A percentile compares a stretch with the other conserved stretches of the same genome.
Evolutionary conservation across 1,140 invertebrate species (phyloP).

Genomic region (Halictus rubicundus): DNA sequence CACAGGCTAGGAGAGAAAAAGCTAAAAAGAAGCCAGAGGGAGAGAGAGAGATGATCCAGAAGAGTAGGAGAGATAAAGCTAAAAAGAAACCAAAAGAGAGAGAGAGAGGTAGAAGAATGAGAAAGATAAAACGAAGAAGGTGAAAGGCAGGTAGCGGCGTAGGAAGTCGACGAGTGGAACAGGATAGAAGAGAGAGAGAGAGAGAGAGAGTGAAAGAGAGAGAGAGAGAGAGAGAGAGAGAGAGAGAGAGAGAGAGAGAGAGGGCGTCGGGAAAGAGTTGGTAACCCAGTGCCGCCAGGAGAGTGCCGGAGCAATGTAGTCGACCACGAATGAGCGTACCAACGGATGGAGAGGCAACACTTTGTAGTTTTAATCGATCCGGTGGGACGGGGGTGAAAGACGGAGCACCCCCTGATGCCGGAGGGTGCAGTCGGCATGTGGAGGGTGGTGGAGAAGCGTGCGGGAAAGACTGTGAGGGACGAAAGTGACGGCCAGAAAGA

Average conservation of each 20-base stretch:
- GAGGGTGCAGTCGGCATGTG: constrained; percentile 56
- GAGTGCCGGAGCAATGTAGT: constrained; percentile 71
- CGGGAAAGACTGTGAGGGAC: constrained; percentile 22
- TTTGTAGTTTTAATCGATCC: constrained; percentile 79
- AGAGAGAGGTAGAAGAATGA: constrained; percentile 37
- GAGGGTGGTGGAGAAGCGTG: constrained; percentile 29
- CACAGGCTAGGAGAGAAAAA: too few relatives aligned
- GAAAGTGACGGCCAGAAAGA: constrained; percentile 56
- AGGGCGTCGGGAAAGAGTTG: constrained; percentile 63
- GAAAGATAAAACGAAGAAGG: constrained; percentile 7
- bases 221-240: constrained; percentile 31
- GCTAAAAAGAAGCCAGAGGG: too few relatives aligned
- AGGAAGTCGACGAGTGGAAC: constrained; percentile 4
- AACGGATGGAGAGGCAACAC: constrained; percentile 73
- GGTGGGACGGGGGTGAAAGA: constrained; percentile 71
- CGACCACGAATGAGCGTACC: constrained; percentile 76
- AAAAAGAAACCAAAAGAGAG: constrained; percentile 17
- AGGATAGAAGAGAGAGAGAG: constrained; percentile 49
- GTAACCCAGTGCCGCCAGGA: constrained; percentile 73
- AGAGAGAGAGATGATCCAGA: constrained; percentile 5
- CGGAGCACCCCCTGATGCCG: constrained; percentile 48
- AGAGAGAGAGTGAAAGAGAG: constrained; percentile 57
- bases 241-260: constrained; percentile 30
- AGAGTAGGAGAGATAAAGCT: constrained; percentile 43
- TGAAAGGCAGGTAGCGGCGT: constrained; percentile 16